Evolutionary conservation across 2,113 vertebrate species (phyloP), one percentile per base, ranked within the genome.

Genomic region (Lycocorax pyrrhopterus): DNA sequence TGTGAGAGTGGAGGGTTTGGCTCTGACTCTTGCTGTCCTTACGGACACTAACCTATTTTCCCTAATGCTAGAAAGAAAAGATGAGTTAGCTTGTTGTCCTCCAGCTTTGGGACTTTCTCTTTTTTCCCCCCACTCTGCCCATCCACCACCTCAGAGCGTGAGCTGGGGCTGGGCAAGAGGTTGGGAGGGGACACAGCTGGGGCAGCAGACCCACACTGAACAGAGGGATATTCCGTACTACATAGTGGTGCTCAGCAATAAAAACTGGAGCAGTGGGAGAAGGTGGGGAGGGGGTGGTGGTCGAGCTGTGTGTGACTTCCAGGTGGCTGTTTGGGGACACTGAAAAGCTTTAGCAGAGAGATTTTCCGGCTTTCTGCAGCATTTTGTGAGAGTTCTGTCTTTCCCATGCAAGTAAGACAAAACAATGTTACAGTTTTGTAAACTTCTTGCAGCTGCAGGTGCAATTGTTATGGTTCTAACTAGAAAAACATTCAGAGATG

Each of bases 201-300:
- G 33, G 19, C 41, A 87, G 27, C 55, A 53, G 43, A 33, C n/a
- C 13, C 4, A 2, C 46, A 32, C 0, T 66, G 29, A n/a, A 20
- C 59, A 39, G 47, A 58, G 56, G 52, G 33, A 25, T 72, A 10
- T 59, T 83, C 62, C 8, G 0, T 49, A 6, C 4, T 23, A 4
- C 8, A 1, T 0, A 11, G 32, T 43, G n/a, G 20, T 6, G 14
- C 33, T 63, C 55, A 33, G 71, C 19, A 52, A 2, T 60, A 64
- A 85, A 43, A 85, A 10, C 23, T 18, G 41, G n/a, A 82, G 19
- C 14, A 37, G 21, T 32, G 23, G 33, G 22, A 78, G 58, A 43
- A 68, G 43, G 22, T 81, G 37, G 16, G 10, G 16, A 18, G 13
- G 9, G 4, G 4, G 2, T 22, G 14, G 7, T 30, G 21, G 26